phyloP scores from a whole-genome alignment of 1,140 invertebrate genomes.

The Trinorchestia longiramus region DNA sequence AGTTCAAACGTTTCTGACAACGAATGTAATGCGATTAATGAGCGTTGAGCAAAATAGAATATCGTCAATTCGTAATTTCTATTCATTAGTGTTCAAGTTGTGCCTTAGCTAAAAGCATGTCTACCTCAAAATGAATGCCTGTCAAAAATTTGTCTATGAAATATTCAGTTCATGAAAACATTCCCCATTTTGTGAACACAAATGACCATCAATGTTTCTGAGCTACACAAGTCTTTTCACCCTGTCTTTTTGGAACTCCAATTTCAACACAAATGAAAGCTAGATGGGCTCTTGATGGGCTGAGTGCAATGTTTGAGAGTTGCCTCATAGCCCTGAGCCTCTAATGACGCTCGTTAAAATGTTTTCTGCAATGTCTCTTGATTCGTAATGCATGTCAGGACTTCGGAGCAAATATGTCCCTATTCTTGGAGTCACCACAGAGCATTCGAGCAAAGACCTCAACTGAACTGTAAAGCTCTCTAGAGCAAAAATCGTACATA shows the following conservation, averaged over 20 bases:
- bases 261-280: not conserved
- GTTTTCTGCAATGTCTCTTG: not conserved
- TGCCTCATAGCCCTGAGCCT: not conserved
- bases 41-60: too few relatives aligned
- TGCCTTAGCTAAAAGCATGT: too few relatives aligned
- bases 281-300: not conserved
- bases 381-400: not conserved
- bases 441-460: not conserved
- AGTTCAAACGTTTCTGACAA: too few relatives aligned
- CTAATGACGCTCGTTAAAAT: not conserved
- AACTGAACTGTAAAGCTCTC: too few relatives aligned
- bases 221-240: not conserved
- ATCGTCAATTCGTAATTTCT: too few relatives aligned
- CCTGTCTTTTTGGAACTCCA: not conserved
- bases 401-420: not conserved
- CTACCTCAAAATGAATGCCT: too few relatives aligned
- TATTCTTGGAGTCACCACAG: not conserved
- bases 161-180: too few relatives aligned
- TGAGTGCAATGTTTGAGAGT: not conserved
- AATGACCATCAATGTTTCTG: not conserved
- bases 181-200: not conserved
- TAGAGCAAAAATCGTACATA: too few relatives aligned
- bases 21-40: too few relatives aligned
- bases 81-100: too few relatives aligned
- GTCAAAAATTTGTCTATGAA: too few relatives aligned